Evolutionary conservation across 2,888 invertebrate species (phyloP), one percentile per base, ranked within the genome.

Genomic region (Cremastinae sp.): DNA sequence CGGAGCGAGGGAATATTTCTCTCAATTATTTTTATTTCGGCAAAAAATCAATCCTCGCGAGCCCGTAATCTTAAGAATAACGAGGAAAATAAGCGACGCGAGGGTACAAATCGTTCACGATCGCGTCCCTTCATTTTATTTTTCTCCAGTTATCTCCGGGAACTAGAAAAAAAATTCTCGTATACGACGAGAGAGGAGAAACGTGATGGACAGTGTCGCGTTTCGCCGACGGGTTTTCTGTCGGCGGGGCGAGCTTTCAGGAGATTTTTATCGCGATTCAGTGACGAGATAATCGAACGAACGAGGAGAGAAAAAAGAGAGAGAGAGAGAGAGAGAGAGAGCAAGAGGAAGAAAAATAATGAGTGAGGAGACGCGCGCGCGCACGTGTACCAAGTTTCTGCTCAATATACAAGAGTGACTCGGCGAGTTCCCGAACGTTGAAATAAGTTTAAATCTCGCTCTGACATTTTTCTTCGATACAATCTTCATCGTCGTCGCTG

Each of bases 401-500:
- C 54, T 64, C 56, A 62, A 64, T 62, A 71, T 64, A 64, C 62
- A 53, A 54, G 47, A 62, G 71, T 71, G 71, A 71, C 62, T 71
- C 38, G 71, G 38, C 71, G 62, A 70, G 61, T 45, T 70, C 20
- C 28, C 7, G 16, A 3, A n/a, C n/a, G n/a, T 16, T 9, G 2
- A 61, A 61, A 49, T 45, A 53, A 20, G 34, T n/a, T n/a, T 20
- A 59, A 51, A 36, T 43, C 61, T 70, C 47, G 12, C 38, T 14
- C 0, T 45, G 2, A 12, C 5, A 34, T 28, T 66, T 36, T 28
- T 47, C 10, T 18, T 38, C 18, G 1, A 45, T 10, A 36, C 22
- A 2, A 47, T 56, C 18, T 34, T 45, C 16, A 41, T 51, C 49
- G 14, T 45, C 36, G 43, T 65, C 14, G 22, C 18, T 20, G 34